These are phyloP conservation scores for Oxycera nigricornis DNA, from an alignment of 2,888 invertebrate genomes.

Conservation along the genomic window DNA sequence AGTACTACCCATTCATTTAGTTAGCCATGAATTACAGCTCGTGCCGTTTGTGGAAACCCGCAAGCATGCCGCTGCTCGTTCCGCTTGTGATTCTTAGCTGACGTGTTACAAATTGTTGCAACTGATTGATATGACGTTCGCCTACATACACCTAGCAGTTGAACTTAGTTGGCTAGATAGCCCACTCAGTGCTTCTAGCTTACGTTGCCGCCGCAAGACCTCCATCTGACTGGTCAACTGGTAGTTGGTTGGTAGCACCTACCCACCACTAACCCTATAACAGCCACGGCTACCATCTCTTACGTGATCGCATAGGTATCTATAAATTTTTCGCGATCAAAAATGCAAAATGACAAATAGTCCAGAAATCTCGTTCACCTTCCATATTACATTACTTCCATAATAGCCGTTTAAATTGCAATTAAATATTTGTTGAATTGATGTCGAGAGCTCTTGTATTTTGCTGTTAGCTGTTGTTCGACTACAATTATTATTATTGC, in stretches of 20 bases:
- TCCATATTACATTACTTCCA: constrained; percentile 37
- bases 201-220: not conserved
- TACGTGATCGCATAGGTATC: not conserved
- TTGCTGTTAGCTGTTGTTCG: no score
- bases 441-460: not conserved
- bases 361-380: constrained; percentile 44
- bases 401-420: constrained; percentile 36
- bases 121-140: constrained; percentile 32
- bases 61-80: not conserved
- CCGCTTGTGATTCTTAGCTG: not conserved
- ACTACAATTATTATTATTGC: no score
- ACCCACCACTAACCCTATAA: not conserved
- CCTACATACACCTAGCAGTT: constrained; percentile 11
- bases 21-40: no score
- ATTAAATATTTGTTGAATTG: constrained; percentile 31
- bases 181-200: not conserved
- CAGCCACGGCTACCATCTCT: not conserved
- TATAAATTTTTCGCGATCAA: constrained; percentile 7
- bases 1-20: no score
- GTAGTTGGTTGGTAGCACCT: not conserved
- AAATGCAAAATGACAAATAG: constrained; percentile 39
- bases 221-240: not conserved
- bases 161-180: not conserved
- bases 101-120: constrained; percentile 20
- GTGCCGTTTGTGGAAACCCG: not conserved